Evolutionary conservation across 2,113 vertebrate genomes (phyloP), one percentile per base, ranked within the genome.

Genomic region (Romanogobio albipinnatus): DNA sequence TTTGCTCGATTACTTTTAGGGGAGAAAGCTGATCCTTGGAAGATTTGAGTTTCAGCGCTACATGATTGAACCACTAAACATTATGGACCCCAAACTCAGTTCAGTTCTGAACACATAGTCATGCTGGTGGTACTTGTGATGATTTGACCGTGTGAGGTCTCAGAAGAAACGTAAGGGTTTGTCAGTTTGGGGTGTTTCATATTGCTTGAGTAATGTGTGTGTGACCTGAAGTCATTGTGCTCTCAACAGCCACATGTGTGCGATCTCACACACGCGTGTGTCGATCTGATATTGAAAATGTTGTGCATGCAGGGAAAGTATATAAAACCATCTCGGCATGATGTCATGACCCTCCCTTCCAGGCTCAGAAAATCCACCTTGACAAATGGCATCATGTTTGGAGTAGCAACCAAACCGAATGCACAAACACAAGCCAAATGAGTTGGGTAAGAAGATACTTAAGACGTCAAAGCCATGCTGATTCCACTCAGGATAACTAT

Each of bases 371-470:
- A 91, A 91, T 89, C 71, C 81, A 85, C 88, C 85, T 81, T 91
- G 86, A 93, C 90, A 93, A 92, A 93, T 92, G 84, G 87, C 86
- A 85, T 88, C 83, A 80, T 88, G 81, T 86, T 87, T 86, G 66
- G 85, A 45, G 73, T 59, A 36, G 88, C 88, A 89, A 84, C 85
- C 62, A 88, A 78, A 53, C 73, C 79, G 76, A 85, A 70, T 53
- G 74, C 87, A 86, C 89, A 88, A 56, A 71, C 24, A 39, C 73
- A 75, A 79, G 90, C 90, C 91, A 89, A 92, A 91, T 90, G 49
- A 91, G 83, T 75, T 53, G 80, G 81, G 84, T 68, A 90, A 89
- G 83, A 81, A 89, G 83, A 92, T 88, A 90, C 87, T 89, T 64
- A 73, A 74, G 14, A 86, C 19, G 76, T 86, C 83, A 26, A 14